A percentile compares a stretch with the other conserved stretches of the same genome.
phyloP scores from a whole-genome alignment of 2,113 vertebrate species.

The Psephotus haematonotus region DNA sequence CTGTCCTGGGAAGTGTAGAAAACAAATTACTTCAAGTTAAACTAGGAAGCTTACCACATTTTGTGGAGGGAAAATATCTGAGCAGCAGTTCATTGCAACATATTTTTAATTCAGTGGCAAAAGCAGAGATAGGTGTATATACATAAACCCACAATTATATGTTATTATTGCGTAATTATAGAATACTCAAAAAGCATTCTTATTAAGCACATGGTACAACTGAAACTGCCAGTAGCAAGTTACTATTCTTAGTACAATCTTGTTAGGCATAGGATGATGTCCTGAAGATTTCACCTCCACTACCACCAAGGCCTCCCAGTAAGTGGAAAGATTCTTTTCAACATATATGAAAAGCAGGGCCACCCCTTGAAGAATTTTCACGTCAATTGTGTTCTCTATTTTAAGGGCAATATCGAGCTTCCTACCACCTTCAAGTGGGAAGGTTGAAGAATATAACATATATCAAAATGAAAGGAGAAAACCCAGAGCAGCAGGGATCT shows the following conservation, averaged over 20 bases:
- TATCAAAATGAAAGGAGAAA: conserved; percentile 68
- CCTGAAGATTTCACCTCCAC: not conserved
- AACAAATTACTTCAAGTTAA: not conserved
- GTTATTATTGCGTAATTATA: not conserved
- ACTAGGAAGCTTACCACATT: not conserved
- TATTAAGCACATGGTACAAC: not conserved
- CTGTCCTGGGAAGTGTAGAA: not conserved
- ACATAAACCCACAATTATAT: not conserved
- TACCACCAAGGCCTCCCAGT: not conserved
- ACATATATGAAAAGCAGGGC: conserved; percentile 42
- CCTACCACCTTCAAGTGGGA: conserved; percentile 61
- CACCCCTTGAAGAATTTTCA: conserved; percentile 33
- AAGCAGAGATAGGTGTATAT: not conserved
- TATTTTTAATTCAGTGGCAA: not conserved
- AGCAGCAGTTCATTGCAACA: not conserved
- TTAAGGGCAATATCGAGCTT: conserved; percentile 62
- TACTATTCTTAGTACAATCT: not conserved
- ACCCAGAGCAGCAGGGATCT: conserved; percentile 68
- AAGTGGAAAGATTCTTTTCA: conserved; percentile 38
- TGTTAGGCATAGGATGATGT: not conserved
- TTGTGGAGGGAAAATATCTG: not conserved
- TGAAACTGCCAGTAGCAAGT: not conserved
- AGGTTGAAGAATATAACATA: conserved; percentile 57
- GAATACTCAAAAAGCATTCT: not conserved
- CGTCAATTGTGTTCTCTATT: conserved; percentile 31